These are phyloP conservation scores for Dicaeum eximium DNA, from an alignment of 2,113 vertebrate genomes.

Conservation along the genomic window DNA sequence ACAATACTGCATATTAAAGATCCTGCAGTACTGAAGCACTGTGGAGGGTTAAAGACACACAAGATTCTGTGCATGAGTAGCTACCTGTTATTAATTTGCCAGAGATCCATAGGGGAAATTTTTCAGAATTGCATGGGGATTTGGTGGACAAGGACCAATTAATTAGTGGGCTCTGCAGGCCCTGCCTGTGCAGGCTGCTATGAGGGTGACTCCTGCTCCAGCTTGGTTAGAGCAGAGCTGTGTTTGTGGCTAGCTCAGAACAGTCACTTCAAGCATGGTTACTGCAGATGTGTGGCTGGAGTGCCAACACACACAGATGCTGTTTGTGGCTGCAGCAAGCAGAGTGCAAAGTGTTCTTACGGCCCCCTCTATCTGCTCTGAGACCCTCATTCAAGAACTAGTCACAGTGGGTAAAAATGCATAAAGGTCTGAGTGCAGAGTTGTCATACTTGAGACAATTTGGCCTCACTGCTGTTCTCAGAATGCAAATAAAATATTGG, in stretches of 20 bases:
- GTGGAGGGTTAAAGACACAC: background rate
- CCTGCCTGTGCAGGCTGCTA: background rate
- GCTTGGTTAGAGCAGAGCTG: background rate
- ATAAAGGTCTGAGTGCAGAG: background rate
- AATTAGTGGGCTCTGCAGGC: background rate
- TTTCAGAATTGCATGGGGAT: background rate
- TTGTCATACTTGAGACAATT: background rate
- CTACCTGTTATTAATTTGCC: background rate
- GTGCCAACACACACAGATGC: background rate
- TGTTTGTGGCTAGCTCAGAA: background rate
- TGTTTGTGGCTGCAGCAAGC: background rate
- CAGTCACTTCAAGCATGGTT: background rate
- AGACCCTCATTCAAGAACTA: background rate
- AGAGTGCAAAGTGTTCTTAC: background rate
- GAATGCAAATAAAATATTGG: background rate
- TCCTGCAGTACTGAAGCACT: background rate
- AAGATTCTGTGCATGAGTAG: background rate
- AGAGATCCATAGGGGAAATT: background rate
- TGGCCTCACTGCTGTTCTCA: background rate
- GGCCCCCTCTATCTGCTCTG: background rate
- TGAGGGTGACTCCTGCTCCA: background rate
- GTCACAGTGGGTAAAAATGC: background rate
- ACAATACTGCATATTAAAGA: background rate
- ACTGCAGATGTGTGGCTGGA: background rate
- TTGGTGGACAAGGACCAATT: constrained; percentile 7